A percentile compares a stretch with the other conserved stretches of the same genome.
These are phyloP conservation scores for Jordanella pulchra DNA, from an alignment of 2,797 vertebrate species.

Conservation along the genomic window DNA sequence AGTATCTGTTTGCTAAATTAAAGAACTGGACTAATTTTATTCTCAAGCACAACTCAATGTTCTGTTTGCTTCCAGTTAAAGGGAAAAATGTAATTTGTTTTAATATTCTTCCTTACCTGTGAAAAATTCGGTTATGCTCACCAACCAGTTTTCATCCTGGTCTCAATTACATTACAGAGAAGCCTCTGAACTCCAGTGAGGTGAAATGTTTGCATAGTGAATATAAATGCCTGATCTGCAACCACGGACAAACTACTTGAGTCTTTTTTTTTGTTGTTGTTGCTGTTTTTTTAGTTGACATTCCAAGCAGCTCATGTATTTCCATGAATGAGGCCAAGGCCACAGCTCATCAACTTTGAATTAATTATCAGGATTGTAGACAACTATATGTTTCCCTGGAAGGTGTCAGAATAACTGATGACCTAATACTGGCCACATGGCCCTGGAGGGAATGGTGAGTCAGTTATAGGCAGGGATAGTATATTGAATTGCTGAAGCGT, in stretches of 20 bases:
- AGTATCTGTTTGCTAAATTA: constrained; percentile 35
- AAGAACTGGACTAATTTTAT: constrained; percentile 5
- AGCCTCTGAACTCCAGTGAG: constrained; percentile 28
- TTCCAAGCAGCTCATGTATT: constrained; percentile 52
- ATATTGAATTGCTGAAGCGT: constrained; percentile 64
- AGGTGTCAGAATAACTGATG: constrained; percentile 72
- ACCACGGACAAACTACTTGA: constrained; percentile 18
- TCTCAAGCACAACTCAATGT: constrained; percentile 4
- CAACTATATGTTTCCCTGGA: constrained; percentile 64
- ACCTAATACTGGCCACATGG: constrained; percentile 61
- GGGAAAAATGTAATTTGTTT: constrained; percentile 2
- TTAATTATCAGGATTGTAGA: constrained; percentile 74
- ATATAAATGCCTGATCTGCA: constrained; percentile 47
- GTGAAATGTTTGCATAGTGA: constrained; percentile 48
- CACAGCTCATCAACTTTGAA: constrained; percentile 64
- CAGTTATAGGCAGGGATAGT: constrained; percentile 63
- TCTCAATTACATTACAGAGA: constrained; percentile 32
- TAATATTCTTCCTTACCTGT: constrained; percentile 13
- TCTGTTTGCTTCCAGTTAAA: neutral
- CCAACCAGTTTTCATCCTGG: constrained; percentile 27
- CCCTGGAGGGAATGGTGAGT: constrained; percentile 61
- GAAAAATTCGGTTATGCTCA: constrained; percentile 40
- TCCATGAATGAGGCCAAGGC: constrained; percentile 56
- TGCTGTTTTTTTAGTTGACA: constrained; percentile 40
- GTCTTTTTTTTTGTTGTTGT: constrained; percentile 23